phyloP scores from a whole-genome alignment of 23 tunicate genomes.

The Clavelina lepadiformis region DNA sequence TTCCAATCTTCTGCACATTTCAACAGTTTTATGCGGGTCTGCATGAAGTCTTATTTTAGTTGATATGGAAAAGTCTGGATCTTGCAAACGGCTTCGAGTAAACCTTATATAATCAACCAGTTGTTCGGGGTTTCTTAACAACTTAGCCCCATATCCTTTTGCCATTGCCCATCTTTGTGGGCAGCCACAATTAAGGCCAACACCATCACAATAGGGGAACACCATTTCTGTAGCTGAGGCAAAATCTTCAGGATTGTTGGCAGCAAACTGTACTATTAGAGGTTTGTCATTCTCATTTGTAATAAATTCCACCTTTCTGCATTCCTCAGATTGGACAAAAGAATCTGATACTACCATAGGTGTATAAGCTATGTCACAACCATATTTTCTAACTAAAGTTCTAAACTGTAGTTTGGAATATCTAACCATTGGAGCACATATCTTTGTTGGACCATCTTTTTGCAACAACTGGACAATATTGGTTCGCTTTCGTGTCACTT shows the following conservation, averaged over 20 bases:
- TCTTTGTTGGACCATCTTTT: constrained; percentile 18
- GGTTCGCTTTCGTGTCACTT: too few relatives aligned
- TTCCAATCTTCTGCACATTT: constrained; percentile 66
- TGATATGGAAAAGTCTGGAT: constrained; percentile 66
- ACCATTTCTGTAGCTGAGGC: constrained; percentile 67
- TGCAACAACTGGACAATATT: constrained; percentile 35
- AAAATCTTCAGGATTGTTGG: constrained; percentile 67
- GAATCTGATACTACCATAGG: constrained; percentile 95
- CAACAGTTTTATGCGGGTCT: constrained; percentile 51
- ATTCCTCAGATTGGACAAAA: constrained; percentile 58
- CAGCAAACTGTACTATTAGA: constrained; percentile 91
- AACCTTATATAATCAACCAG: constrained; percentile 35
- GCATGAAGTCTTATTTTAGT: constrained; percentile 77
- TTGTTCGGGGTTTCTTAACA: constrained; percentile 55
- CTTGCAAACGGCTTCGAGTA: constrained; percentile 48
- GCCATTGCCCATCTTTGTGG: constrained; percentile 98
- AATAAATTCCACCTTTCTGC: constrained; percentile 64
- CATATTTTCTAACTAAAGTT: constrained; percentile 57
- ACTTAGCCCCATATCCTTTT: constrained; percentile 82
- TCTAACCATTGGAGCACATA: constrained; percentile 99
- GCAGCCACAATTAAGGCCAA: constrained; percentile 90
- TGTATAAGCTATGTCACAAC: constrained; percentile 78
- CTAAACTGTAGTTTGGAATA: constrained; percentile 86
- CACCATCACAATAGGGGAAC: constrained; percentile 79
- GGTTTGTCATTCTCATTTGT: constrained; percentile 59